Evolutionary conservation across 2,797 vertebrate species (phyloP).

Genomic region (Epinephelus awoara): DNA sequence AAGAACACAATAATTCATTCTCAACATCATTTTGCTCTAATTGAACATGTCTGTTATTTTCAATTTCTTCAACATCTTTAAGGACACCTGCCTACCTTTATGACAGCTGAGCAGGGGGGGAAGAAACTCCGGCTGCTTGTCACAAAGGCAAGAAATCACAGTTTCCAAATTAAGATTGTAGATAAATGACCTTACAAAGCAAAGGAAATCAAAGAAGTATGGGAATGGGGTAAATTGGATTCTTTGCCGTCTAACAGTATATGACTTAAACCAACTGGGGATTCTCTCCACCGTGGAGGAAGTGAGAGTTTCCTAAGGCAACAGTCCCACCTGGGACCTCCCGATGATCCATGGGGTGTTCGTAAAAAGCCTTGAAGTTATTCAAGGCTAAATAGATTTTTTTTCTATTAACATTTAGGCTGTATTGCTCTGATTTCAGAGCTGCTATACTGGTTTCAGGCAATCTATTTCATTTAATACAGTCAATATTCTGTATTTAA

Average conservation of each 20-base stretch:
- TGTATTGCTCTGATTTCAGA: constrained; percentile 82
- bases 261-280: constrained; percentile 88
- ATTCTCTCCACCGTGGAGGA: constrained; percentile 84
- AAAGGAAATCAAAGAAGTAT: constrained; percentile 88
- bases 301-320: constrained; percentile 87
- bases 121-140: constrained; percentile 68
- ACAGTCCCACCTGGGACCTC: constrained; percentile 83
- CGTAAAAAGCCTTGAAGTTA: constrained; percentile 89
- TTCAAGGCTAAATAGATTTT: constrained; percentile 91
- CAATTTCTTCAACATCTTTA: constrained; percentile 64
- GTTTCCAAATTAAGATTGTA: constrained; percentile 88
- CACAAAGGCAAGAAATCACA: constrained; percentile 82
- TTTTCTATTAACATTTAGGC: constrained; percentile 89
- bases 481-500: constrained; percentile 85
- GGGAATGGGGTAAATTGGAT: constrained; percentile 86
- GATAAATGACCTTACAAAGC: constrained; percentile 87
- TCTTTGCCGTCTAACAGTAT: constrained; percentile 85
- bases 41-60: constrained; percentile 77
- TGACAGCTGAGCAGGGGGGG: constrained; percentile 64
- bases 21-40: constrained; percentile 76
- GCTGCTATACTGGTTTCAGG: constrained; percentile 79
- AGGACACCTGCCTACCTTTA: constrained; percentile 79
- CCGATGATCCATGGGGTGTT: constrained; percentile 84
- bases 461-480: constrained; percentile 79
- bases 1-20: constrained; percentile 80